These are phyloP conservation scores for Caenorhabditis sulstoni DNA, from an alignment of 2,888 invertebrate species.

Conservation along the genomic window DNA sequence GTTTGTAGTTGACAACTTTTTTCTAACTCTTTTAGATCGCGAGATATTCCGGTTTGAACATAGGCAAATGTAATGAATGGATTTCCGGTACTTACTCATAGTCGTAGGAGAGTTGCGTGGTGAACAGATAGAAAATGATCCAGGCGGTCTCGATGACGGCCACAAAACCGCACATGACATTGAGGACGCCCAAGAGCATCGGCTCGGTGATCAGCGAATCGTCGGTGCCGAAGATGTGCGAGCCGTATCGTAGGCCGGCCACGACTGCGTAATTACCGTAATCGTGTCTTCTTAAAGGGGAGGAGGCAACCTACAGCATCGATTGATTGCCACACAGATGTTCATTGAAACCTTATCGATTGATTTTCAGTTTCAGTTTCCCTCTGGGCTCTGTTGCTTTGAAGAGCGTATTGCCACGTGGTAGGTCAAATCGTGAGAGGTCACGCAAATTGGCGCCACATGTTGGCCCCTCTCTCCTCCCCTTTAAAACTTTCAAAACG, in stretches of 20 bases:
- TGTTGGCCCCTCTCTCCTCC: no score
- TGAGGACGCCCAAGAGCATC: slow-evolving; percentile 11
- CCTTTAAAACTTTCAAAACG: no score
- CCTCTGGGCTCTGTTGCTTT: not conserved
- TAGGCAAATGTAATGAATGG: no score
- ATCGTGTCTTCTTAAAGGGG: no score
- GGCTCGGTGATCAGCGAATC: slow-evolving; percentile 5
- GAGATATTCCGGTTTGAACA: no score
- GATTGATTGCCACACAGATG: slow-evolving; percentile 29
- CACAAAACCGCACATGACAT: slow-evolving; percentile 3
- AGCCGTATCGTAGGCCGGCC: slow-evolving; percentile 7
- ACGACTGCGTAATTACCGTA: no score
- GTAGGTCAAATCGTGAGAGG: no score
- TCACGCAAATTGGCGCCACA: no score
- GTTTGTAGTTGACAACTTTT: no score
- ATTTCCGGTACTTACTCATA: no score
- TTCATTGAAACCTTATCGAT: slow-evolving; percentile 15
- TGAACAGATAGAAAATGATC: slow-evolving; percentile 24
- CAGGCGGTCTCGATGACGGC: slow-evolving; percentile 20
- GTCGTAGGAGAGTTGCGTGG: slow-evolving; percentile 23
- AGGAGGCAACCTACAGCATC: slow-evolving; percentile 18
- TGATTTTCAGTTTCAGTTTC: not conserved
- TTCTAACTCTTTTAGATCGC: no score
- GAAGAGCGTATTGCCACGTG: no score
- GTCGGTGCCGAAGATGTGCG: not conserved